A percentile compares a stretch with the other conserved stretches of the same genome.
phyloP scores from a whole-genome alignment of 2,797 vertebrate genomes.

The Lagorchestes hirsutus region DNA sequence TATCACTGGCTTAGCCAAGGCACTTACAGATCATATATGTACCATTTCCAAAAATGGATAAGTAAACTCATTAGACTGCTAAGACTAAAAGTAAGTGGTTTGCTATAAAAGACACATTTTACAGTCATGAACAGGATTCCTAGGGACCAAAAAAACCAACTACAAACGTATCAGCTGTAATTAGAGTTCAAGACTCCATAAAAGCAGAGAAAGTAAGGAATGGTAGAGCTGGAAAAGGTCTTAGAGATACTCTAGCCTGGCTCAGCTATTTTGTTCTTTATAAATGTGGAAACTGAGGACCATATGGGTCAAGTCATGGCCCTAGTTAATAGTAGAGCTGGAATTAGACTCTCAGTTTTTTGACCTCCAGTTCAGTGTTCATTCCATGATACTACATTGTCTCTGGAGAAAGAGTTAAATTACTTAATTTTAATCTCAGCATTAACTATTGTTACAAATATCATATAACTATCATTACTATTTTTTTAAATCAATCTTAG shows the following conservation, averaged over 20 bases:
- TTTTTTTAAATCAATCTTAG: not conserved
- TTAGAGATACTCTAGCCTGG: slow-evolving; percentile 32
- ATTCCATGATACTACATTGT: not conserved
- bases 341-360: not conserved
- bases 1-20: slow-evolving; percentile 76
- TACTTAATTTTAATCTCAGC: not conserved
- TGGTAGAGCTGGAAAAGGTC: slow-evolving; percentile 55
- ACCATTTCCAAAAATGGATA: slow-evolving; percentile 67
- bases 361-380: not conserved
- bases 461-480: no score
- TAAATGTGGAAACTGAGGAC: slow-evolving; percentile 26
- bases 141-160: slow-evolving; percentile 53
- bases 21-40: slow-evolving; percentile 65
- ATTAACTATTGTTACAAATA: not conserved
- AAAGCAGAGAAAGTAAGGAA: slow-evolving; percentile 53
- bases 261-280: slow-evolving; percentile 27
- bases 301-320: slow-evolving; percentile 6
- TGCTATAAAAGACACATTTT: slow-evolving; percentile 70
- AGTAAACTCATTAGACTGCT: slow-evolving; percentile 69
- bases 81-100: slow-evolving; percentile 69
- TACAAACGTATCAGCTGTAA: slow-evolving; percentile 43
- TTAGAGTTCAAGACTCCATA: slow-evolving; percentile 66
- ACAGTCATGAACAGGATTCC: slow-evolving; percentile 52
- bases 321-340: not conserved
- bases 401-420: not conserved